Percentiles rank a stretch among this genome's conserved stretches.
Evolutionary conservation across 1,140 invertebrate genomes (phyloP).

Genomic region (Grapholita molesta): DNA sequence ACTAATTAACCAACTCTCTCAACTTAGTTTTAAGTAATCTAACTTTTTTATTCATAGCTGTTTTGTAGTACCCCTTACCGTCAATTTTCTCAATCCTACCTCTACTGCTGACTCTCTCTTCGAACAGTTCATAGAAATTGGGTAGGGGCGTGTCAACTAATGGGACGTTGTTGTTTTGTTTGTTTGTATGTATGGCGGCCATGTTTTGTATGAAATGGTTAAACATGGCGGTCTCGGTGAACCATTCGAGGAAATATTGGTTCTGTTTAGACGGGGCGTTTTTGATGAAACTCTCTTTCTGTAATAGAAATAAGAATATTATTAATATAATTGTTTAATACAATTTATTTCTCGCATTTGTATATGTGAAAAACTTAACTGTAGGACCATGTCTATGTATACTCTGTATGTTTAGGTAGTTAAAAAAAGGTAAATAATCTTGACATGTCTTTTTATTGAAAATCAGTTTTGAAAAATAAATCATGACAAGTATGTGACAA

Average conservation of each 20-base stretch:
- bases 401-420: too few species aligned
- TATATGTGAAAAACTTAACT: too few species aligned
- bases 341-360: too few species aligned
- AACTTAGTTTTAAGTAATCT: conserved; percentile 68
- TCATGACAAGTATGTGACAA: too few species aligned
- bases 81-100: conserved; percentile 33
- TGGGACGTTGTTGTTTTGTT: not conserved
- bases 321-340: too few species aligned
- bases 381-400: too few species aligned
- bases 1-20: conserved; percentile 64
- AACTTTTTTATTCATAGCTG: conserved; percentile 68
- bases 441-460: too few species aligned
- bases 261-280: conserved; percentile 80
- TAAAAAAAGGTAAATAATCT: too few species aligned
- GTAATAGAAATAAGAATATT: conserved; percentile 38
- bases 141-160: conserved; percentile 59
- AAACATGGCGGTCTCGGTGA: conserved; percentile 91
- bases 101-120: conserved; percentile 54
- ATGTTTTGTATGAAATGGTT: conserved; percentile 70
- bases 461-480: too few species aligned
- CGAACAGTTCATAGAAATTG: conserved; percentile 68
- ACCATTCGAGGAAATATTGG: conserved; percentile 88
- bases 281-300: conserved; percentile 82
- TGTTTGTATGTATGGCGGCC: conserved; percentile 31
- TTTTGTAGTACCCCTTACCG: conserved; percentile 56